These are phyloP conservation scores for Sarcophaga bullata DNA, from an alignment of 1,140 invertebrate genomes.

Conservation along the genomic window DNA sequence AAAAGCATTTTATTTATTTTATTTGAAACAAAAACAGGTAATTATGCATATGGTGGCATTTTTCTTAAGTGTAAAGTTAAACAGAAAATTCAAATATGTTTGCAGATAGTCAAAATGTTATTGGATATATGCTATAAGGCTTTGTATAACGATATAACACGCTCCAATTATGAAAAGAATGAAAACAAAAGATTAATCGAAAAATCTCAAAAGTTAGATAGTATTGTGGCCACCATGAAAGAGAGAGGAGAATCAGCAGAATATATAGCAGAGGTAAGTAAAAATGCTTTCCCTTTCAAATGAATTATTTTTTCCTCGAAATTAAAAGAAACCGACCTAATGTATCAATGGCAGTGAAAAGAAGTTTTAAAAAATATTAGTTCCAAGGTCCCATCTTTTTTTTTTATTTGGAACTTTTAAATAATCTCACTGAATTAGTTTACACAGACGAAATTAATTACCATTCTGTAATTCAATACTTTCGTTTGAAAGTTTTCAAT, in stretches of 20 bases:
- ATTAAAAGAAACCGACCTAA: too few species aligned
- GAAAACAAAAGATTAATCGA: conserved; percentile 82
- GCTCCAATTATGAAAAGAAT: conserved; percentile 71
- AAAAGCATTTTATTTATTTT: conserved; percentile 79
- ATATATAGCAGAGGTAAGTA: conserved; percentile 79
- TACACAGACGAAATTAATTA: too few species aligned
- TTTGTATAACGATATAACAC: conserved; percentile 76
- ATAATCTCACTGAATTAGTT: too few species aligned
- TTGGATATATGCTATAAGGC: conserved; percentile 81
- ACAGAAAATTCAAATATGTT: conserved; percentile 13
- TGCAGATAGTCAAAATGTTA: conserved; percentile 76
- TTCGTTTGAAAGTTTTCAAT: too few species aligned
- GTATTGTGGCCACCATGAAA: conserved; percentile 79
- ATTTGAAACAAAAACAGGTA: conserved; percentile 71
- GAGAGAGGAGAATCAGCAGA: conserved; percentile 78
- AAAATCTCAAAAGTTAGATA: conserved; percentile 85
- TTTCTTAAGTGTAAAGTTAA: neutral
- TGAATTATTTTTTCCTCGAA: neutral
- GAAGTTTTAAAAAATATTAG: neutral
- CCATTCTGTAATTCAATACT: too few species aligned
- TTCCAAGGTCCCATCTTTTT: neutral
- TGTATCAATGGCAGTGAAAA: too few species aligned
- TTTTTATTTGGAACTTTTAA: too few species aligned
- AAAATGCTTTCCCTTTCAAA: neutral
- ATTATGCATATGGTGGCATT: neutral